A percentile compares a stretch with the other conserved stretches of the same genome.
These are phyloP conservation scores for Charanyca ferruginea DNA, from an alignment of 2,888 invertebrate genomes.

Conservation along the genomic window DNA sequence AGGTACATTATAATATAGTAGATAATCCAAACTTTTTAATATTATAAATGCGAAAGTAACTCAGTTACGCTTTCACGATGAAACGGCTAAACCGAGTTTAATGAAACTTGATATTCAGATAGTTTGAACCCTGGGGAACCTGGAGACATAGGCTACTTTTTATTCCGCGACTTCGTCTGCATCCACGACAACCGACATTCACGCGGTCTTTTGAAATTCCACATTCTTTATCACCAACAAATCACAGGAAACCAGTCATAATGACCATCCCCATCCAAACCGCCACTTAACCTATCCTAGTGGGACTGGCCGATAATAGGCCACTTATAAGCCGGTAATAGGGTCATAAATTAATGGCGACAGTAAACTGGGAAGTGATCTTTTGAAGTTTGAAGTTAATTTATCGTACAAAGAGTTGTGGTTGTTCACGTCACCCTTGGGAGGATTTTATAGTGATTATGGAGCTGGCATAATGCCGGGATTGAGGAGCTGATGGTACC, in stretches of 20 bases:
- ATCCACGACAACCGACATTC: too few species aligned
- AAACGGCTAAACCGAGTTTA: too few species aligned
- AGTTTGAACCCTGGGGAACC: too few species aligned
- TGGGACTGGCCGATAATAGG: slow-evolving; percentile 45
- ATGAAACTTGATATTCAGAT: too few species aligned
- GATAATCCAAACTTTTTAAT: too few species aligned
- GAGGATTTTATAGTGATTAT: slow-evolving; percentile 41
- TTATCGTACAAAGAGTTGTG: slow-evolving; percentile 58
- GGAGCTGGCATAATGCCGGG: slow-evolving; percentile 51
- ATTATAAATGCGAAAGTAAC: too few species aligned
- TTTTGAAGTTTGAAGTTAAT: slow-evolving; percentile 79
- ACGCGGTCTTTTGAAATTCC: not conserved
- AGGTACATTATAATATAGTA: too few species aligned
- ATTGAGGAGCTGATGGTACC: not conserved
- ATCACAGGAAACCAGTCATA: slow-evolving; percentile 22
- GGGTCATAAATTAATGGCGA: slow-evolving; percentile 35
- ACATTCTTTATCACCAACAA: not conserved
- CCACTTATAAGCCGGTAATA: slow-evolving; percentile 40
- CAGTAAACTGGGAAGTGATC: slow-evolving; percentile 41
- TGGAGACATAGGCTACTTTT: too few species aligned
- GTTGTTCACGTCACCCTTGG: slow-evolving; percentile 48
- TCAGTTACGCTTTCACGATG: too few species aligned
- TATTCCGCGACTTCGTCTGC: too few species aligned
- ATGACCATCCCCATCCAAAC: slow-evolving; percentile 1
- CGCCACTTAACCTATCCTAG: slow-evolving; percentile 44